Percentiles rank a stretch among this genome's conserved stretches.
Conservation (phyloP, 2,797 vertebrate genomes). For the Champsocephalus gunnari region DNA sequence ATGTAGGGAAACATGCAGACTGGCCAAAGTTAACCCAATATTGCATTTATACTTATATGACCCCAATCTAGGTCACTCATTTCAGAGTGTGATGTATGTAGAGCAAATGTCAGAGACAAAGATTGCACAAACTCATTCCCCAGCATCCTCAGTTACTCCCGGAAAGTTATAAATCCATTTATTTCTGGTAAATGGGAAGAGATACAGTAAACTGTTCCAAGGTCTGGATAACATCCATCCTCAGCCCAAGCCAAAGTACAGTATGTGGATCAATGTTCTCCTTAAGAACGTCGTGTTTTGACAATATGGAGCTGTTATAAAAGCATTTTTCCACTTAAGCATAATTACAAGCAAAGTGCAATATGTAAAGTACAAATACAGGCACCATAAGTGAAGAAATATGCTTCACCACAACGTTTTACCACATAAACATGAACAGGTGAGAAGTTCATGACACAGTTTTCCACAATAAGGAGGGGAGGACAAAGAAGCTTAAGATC, state of each 20-base stretch:
- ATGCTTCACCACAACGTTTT: slow-evolving; percentile 7
- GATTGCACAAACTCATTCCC: neutral
- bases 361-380: slow-evolving; percentile 1
- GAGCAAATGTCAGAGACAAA: neutral
- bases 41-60: neutral
- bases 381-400: slow-evolving; percentile 12
- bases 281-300: slow-evolving; percentile 11
- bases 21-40: neutral
- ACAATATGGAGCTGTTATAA: neutral
- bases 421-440: slow-evolving; percentile 37
- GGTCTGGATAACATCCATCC: slow-evolving; percentile 6
- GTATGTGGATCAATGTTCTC: neutral
- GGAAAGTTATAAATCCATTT: neutral
- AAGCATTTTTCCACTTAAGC: slow-evolving; percentile 25
- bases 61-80: neutral
- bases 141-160: too few species aligned
- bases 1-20: neutral
- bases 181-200: slow-evolving; percentile 11
- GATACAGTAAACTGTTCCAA: slow-evolving; percentile 10
- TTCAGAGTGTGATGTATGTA: neutral
- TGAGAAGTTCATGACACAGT: slow-evolving; percentile 53
- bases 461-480: slow-evolving; percentile 38
- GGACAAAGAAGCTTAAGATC: slow-evolving; percentile 35
- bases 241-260: neutral
- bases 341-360: slow-evolving; percentile 16